Evolutionary conservation across 2,888 invertebrate genomes (phyloP).

Genomic region (Philhelius pedissequus): DNA sequence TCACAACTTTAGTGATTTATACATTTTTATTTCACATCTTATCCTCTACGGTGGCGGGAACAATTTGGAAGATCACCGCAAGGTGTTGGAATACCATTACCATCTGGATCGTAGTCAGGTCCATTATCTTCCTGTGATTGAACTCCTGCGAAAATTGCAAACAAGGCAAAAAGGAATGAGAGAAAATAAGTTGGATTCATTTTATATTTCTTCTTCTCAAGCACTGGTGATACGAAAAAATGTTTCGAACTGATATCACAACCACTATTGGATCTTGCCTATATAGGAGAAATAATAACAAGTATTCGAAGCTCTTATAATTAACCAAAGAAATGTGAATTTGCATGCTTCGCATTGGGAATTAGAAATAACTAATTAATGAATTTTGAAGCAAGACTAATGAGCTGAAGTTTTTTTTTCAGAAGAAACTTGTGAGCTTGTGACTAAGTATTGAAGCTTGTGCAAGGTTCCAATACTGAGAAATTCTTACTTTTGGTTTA

Average conservation of each 20-base stretch:
- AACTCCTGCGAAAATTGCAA: background rate
- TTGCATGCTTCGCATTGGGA: background rate
- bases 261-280: background rate
- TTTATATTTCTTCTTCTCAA: background rate
- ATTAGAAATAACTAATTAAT: no score
- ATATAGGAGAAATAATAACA: background rate
- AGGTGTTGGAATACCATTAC: background rate
- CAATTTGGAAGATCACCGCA: background rate
- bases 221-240: no score
- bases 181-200: background rate
- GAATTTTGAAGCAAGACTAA: no score
- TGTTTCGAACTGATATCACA: background rate
- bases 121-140: background rate
- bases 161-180: background rate
- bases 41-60: background rate
- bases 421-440: no score
- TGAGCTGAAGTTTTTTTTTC: no score
- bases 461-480: no score
- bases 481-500: no score
- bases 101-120: background rate
- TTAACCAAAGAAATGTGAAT: background rate
- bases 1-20: background rate
- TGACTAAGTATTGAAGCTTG: no score
- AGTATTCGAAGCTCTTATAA: background rate
- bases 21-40: background rate